phyloP scores from a whole-genome alignment of 2,888 invertebrate species.

The Hyles lineata region DNA sequence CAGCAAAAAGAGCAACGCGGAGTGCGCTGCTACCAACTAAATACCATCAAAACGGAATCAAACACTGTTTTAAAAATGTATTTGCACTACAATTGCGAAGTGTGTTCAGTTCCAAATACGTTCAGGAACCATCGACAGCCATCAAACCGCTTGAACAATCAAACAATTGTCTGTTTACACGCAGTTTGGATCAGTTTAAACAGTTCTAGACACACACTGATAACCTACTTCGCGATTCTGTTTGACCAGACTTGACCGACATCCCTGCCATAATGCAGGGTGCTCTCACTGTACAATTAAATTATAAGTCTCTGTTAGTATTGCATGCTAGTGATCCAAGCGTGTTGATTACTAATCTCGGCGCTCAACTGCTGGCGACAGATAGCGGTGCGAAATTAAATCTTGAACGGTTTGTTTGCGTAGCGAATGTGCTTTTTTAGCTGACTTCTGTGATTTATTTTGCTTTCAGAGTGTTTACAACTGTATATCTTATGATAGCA shows the following conservation, averaged over 20 bases:
- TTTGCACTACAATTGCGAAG: constrained; percentile 10
- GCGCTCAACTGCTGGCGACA: constrained; percentile 13
- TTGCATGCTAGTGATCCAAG: neutral
- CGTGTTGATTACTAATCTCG: neutral
- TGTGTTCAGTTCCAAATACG: constrained; percentile 14
- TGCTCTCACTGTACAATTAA: neutral
- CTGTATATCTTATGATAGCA: constrained; percentile 25
- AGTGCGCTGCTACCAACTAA: too few relatives aligned
- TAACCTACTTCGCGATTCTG: constrained; percentile 4
- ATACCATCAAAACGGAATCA: neutral
- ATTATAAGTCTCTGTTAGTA: neutral
- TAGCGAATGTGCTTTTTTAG: constrained; percentile 21
- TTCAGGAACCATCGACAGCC: constrained; percentile 19
- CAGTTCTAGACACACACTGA: constrained; percentile 8
- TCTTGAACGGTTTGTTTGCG: constrained; percentile 9
- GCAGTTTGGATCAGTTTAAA: constrained; percentile 15
- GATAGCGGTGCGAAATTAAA: constrained; percentile 9
- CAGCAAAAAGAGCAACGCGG: neutral
- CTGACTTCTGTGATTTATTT: constrained; percentile 21
- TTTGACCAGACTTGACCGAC: constrained; percentile 8
- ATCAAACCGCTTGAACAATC: constrained; percentile 24
- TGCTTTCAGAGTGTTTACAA: constrained; percentile 15
- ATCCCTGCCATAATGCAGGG: constrained; percentile 2
- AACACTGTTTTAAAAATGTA: constrained; percentile 11
- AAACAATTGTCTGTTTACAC: constrained; percentile 22